Percentiles rank a stretch among this genome's conserved stretches.
Evolutionary conservation across 2,797 vertebrate species (phyloP).

Genomic region (Aythya fuligula): DNA sequence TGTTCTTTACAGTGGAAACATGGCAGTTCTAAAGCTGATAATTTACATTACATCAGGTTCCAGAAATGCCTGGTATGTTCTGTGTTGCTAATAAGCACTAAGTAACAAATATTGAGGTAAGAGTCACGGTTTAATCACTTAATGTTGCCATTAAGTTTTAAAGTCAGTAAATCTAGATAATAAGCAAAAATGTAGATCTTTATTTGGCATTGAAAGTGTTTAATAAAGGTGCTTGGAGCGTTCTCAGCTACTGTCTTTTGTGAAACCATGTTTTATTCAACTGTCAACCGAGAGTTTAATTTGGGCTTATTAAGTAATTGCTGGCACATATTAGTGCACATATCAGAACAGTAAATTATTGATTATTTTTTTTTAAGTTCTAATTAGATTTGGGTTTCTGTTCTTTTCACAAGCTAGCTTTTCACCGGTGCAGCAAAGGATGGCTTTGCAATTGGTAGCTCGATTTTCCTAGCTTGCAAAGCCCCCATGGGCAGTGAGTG

Average conservation of each 20-base stretch:
- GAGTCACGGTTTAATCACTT: slow-evolving; percentile 57
- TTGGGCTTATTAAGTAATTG: slow-evolving; percentile 54
- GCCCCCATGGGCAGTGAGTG: background rate
- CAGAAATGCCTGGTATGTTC: slow-evolving; percentile 50
- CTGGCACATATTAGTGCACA: background rate
- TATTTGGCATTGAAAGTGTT: slow-evolving; percentile 51
- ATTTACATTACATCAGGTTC: slow-evolving; percentile 21
- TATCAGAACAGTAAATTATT: slow-evolving; percentile 52
- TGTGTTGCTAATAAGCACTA: slow-evolving; percentile 47
- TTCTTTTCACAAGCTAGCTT: background rate
- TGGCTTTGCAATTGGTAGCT: background rate
- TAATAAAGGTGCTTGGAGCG: slow-evolving; percentile 46
- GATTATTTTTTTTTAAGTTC: slow-evolving; percentile 46
- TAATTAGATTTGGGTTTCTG: slow-evolving; percentile 47
- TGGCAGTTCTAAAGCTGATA: slow-evolving; percentile 31
- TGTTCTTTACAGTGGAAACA: slow-evolving; percentile 31
- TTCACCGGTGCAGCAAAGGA: background rate
- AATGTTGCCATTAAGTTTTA: slow-evolving; percentile 58
- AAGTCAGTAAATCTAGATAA: slow-evolving; percentile 58
- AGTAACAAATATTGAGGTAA: slow-evolving; percentile 53
- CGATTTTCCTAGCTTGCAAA: background rate
- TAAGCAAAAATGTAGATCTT: slow-evolving; percentile 54
- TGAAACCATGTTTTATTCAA: slow-evolving; percentile 41
- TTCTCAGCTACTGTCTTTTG: slow-evolving; percentile 41
- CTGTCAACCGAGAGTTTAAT: slow-evolving; percentile 55